phyloP scores from a whole-genome alignment of 2,888 invertebrate species.

The Gnatocerus cornutus region DNA sequence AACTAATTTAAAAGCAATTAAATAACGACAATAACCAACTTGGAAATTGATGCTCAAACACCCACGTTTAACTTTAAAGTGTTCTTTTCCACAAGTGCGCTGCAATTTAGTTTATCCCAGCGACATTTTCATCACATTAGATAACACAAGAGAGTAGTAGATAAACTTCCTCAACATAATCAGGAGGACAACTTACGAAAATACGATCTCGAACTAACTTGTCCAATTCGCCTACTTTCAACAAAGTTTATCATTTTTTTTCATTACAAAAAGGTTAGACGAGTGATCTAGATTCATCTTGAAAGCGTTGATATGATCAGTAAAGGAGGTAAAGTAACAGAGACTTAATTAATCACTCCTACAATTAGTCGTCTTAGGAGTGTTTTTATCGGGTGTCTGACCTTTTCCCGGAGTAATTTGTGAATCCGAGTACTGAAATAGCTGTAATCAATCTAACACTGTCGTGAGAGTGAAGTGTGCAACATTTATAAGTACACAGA shows the following conservation, averaged over 20 bases:
- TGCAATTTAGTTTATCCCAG: not conserved
- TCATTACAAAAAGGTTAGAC: not conserved
- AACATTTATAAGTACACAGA: no score
- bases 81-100: not conserved
- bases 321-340: conserved; percentile 8
- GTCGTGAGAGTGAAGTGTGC: no score
- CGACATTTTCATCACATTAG: not conserved
- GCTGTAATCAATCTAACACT: conserved; percentile 19
- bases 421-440: not conserved
- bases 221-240: not conserved
- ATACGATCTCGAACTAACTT: not conserved
- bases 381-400: conserved; percentile 16
- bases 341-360: conserved; percentile 22
- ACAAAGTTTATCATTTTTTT: not conserved
- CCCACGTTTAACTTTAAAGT: not conserved
- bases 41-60: not conserved
- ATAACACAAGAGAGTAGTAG: not conserved
- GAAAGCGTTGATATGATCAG: conserved; percentile 12
- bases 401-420: conserved; percentile 14
- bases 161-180: conserved; percentile 1
- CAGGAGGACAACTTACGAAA: not conserved
- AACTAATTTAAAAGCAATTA: conserved; percentile 1
- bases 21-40: not conserved
- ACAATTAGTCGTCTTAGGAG: conserved; percentile 17
- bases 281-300: not conserved